Percentiles rank a stretch among this genome's conserved stretches.
Evolutionary conservation across 2,888 invertebrate species (phyloP).

Genomic region (Drosophila mimica): DNA sequence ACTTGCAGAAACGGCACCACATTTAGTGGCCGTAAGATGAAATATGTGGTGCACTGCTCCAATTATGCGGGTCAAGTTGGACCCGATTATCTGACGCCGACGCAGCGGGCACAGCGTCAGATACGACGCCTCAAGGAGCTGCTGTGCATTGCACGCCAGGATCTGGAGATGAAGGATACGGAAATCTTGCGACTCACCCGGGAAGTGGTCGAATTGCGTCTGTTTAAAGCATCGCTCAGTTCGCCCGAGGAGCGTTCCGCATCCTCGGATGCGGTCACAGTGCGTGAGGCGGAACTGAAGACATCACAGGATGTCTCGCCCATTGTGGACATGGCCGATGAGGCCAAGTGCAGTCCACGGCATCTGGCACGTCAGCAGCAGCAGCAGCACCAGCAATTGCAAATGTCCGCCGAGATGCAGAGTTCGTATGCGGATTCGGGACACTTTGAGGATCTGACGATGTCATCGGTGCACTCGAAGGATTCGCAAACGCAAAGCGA

Average conservation of each 20-base stretch:
- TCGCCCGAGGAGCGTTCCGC: constrained; percentile 93
- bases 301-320: constrained; percentile 87
- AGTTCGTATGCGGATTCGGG: constrained; percentile 94
- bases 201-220: constrained; percentile 92
- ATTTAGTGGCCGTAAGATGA: constrained; percentile 89
- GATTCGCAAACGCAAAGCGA: constrained; percentile 87
- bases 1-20: constrained; percentile 88
- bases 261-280: constrained; percentile 90
- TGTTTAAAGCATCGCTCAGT: constrained; percentile 92
- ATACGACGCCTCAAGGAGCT: constrained; percentile 91
- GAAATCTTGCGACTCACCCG: constrained; percentile 90
- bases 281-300: constrained; percentile 89
- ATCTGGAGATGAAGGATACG: constrained; percentile 92
- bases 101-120: constrained; percentile 93
- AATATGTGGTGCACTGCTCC: constrained; percentile 94
- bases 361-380: constrained; percentile 71
- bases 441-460: constrained; percentile 93
- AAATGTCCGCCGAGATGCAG: constrained; percentile 87
- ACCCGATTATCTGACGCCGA: constrained; percentile 94
- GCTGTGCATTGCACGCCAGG: constrained; percentile 90
- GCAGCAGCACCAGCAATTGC: constrained; percentile 53
- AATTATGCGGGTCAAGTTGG: constrained; percentile 91
- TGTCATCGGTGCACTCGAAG: constrained; percentile 91
- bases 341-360: constrained; percentile 84
- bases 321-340: constrained; percentile 86